Base-by-base conservation (phyloP, 2,888 invertebrate genomes). In the Tachina fera region DNA sequence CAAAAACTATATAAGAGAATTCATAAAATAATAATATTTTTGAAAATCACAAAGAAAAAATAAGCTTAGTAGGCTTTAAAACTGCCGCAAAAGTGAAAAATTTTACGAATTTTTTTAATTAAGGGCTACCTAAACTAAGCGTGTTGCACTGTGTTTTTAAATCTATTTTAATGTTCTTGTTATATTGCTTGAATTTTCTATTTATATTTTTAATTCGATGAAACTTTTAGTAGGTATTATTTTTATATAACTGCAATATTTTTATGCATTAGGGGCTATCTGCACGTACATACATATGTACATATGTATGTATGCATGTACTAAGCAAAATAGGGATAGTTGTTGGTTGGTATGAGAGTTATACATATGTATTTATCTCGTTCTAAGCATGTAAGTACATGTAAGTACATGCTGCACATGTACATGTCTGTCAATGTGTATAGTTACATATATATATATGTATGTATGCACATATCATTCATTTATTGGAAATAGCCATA, bases 291-390 rank as follows among this genome's bases (percentile, higher is more conserved):
- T 63, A 6, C 22, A 16, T 19, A 41, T 22, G 9, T 14, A 14
- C 4, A 31, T 11, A 49, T 47, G 9, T n/a, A 10, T 49, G n/a
- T 13, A 65, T 16, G 11, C n/a, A 19, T 22, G 43, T 70, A 51
- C 41, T 68, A 58, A 77, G 58, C n/a, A 60, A 53, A 67, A 78
- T 71, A 71, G 65, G 61, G 70, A 71, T 53, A 31, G 31, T 58
- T 9, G 47, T 70, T 68, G 51, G 8, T 19, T 14, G 19, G 8
- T 49, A 13, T 56, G 45, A 31, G 56, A 56, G 16, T 31, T 16
- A 45, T 39, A 31, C 1, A 22, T 63, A 31, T 4, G 16, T 63
- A 31, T 6, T 70, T 58, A 71, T 71, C 16, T 79, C 14, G 19
- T 47, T 31, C 16, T 49, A 39, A 41, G 41, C 6, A 6, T 47